Evolutionary conservation across 2,888 invertebrate genomes (phyloP).

Genomic region (Polia nebulosa): DNA sequence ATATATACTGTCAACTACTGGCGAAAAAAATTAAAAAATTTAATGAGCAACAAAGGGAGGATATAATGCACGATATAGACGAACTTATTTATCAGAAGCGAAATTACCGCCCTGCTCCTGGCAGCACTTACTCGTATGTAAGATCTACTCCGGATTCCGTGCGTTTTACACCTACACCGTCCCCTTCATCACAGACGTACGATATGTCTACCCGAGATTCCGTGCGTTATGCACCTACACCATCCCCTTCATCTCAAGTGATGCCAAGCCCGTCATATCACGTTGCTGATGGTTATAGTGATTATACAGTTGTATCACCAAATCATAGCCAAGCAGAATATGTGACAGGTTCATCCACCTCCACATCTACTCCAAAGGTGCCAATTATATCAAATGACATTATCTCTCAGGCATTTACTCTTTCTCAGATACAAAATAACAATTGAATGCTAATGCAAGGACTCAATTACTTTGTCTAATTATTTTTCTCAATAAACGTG

Average conservation of each 20-base stretch:
- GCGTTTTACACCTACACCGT: conserved; percentile 42
- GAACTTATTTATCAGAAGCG: conserved; percentile 37
- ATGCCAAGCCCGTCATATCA: conserved; percentile 28
- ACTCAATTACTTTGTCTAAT: conserved; percentile 35
- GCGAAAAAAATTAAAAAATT: conserved; percentile 35
- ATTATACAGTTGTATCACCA: conserved; percentile 35
- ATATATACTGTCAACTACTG: conserved; percentile 40
- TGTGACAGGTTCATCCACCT: conserved; percentile 38
- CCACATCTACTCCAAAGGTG: conserved; percentile 40
- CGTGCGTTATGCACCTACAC: conserved; percentile 45
- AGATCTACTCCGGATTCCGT: conserved; percentile 37
- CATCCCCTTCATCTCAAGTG: conserved; percentile 40
- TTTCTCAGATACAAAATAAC: conserved; percentile 44
- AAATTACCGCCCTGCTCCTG: conserved; percentile 38
- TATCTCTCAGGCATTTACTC: conserved; percentile 42
- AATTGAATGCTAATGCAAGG: conserved; percentile 40
- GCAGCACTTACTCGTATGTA: conserved; percentile 46
- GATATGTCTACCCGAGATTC: conserved; percentile 41
- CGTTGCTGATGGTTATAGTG: conserved; percentile 40
- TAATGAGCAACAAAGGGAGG: conserved; percentile 23
- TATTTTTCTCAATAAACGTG: conserved; percentile 44
- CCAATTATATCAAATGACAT: conserved; percentile 45
- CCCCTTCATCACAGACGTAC: conserved; percentile 43
- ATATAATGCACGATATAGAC: conserved; percentile 20
- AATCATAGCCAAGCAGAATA: conserved; percentile 35